These are phyloP conservation scores for Prionailurus viverrinus DNA, from an alignment of 2,113 vertebrate species.

Conservation along the genomic window DNA sequence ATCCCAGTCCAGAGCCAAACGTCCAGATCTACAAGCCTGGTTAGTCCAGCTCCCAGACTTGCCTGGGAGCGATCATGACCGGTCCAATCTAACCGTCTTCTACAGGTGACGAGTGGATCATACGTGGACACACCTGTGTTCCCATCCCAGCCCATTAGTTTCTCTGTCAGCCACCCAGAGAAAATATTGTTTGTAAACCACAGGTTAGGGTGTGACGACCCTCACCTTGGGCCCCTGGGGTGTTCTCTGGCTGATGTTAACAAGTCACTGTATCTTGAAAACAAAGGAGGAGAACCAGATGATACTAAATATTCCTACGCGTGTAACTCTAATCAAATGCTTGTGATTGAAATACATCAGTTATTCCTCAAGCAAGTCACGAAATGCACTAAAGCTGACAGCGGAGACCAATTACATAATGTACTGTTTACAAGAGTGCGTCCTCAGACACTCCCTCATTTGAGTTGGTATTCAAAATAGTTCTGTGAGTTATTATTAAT, in stretches of 20 bases:
- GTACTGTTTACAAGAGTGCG: neutral
- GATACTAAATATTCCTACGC: neutral
- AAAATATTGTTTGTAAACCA: neutral
- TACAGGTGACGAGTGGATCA: neutral
- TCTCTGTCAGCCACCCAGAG: neutral
- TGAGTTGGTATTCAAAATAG: neutral
- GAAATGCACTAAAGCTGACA: neutral
- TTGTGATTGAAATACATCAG: slow-evolving; percentile 14
- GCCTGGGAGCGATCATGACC: neutral
- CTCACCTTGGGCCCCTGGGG: neutral
- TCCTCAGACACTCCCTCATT: slow-evolving; percentile 61
- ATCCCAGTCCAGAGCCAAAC: neutral
- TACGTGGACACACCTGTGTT: fast-evolving
- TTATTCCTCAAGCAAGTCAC: neutral
- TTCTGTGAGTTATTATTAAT: neutral
- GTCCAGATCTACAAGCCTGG: neutral
- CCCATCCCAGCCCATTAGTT: neutral
- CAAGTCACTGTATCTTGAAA: neutral
- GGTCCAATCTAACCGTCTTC: neutral
- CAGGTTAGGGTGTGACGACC: neutral
- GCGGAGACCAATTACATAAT: neutral
- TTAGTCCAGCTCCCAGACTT: neutral
- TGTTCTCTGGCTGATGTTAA: neutral
- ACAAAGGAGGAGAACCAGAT: neutral
- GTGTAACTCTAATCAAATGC: neutral